Evolutionary conservation across 1,140 invertebrate species (phyloP).

Genomic region (Acyrthosiphon pisum): DNA sequence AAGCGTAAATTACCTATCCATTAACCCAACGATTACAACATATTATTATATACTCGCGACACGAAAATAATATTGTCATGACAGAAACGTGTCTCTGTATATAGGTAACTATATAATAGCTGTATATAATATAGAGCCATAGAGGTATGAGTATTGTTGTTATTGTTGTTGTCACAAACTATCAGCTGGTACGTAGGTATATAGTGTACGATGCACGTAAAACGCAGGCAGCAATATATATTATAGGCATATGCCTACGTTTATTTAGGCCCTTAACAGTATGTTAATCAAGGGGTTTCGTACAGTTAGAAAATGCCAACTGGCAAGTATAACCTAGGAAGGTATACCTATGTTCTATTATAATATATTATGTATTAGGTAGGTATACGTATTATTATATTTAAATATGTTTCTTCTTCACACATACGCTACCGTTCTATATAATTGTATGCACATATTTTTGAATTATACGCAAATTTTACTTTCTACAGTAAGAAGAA

Average conservation of each 20-base stretch:
- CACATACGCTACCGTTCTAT: not conserved
- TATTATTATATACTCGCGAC: not conserved
- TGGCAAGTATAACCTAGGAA: not conserved
- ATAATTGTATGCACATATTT: not conserved
- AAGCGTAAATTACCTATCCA: not conserved
- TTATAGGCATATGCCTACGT: not conserved
- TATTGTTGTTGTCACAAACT: not conserved
- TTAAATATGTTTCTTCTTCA: not conserved
- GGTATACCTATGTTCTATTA: not conserved
- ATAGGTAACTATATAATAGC: not conserved
- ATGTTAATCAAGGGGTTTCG: not conserved
- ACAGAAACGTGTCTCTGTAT: slow-evolving; percentile 1
- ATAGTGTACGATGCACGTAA: not conserved
- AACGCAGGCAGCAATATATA: not conserved
- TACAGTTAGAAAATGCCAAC: not conserved
- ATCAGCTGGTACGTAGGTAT: too few relatives aligned
- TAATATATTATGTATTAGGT: not conserved
- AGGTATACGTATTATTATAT: not conserved
- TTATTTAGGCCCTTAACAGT: not conserved
- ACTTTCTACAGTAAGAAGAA: not conserved
- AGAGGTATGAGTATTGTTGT: not conserved
- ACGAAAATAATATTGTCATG: not conserved
- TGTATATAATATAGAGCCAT: not conserved
- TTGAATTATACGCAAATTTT: not conserved
- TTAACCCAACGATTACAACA: not conserved